Base-by-base conservation (phyloP, 2,797 vertebrate species). In the Pitangus sulphuratus region DNA sequence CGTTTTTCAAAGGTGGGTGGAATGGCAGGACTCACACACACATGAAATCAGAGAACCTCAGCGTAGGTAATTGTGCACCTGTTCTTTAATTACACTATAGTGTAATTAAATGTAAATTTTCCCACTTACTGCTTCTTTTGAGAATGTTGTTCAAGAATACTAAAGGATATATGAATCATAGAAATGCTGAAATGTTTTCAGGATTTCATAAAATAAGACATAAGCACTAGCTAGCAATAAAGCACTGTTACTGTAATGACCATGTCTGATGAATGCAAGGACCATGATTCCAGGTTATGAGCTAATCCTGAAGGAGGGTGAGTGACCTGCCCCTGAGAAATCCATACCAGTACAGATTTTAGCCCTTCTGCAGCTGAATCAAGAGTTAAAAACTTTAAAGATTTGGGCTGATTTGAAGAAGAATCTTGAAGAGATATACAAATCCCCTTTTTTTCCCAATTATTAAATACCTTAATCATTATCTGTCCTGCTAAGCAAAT, bases 51-150 rank as follows among this genome's bases (percentile, higher is more conserved):
- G 25, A 84, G 57, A 57, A 31, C 33, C 6, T 58, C 62, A 33
- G 50, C 0, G 2, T 1, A 58, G 58, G 42, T 17, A 65, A 3
- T 0, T 15, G 8, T 6, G 30, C 28, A 18, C 2, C 1, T 31
- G 22, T 47, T 24, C 2, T 2, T 9, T 70, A 26, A 26, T 48
- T 48, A 22, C 14, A 12, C 24, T 33, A 1, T 0, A 5, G 17
- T 8, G 25, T 21, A 30, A 54, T 31, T 28, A 71, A 81, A 81
- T 9, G 25, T 5, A 57, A 79, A 31, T 33, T 50, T 90, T 26
- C 44, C 71, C 6, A 21, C 15, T 28, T 54, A 48, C 16, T 65
- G 18, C n/a, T 77, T 35, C 44, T 77, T 92, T 56, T n/a, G 24
- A 58, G 48, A 60, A 56, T 28, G 19, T 8, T 77, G 15, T 8